Conservation (phyloP, 2,888 invertebrate genomes). For the Drosophila lutescens region DNA sequence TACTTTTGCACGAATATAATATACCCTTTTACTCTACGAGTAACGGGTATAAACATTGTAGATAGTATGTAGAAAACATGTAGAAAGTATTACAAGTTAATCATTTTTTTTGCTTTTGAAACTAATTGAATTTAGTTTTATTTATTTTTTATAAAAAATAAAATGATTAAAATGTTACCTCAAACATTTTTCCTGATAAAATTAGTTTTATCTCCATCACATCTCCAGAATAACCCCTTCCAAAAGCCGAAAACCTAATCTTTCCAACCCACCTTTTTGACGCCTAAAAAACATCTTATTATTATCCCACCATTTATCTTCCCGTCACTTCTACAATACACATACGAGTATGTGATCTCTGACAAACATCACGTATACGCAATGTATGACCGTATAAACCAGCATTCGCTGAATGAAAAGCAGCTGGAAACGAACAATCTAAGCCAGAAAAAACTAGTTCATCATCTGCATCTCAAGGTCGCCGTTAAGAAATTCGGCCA, state of each 20-base stretch:
- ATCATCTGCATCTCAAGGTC: constrained; percentile 38
- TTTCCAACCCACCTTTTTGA: neutral
- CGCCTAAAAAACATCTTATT: neutral
- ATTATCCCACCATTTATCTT: constrained; percentile 27
- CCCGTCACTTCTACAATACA: neutral
- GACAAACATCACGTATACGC: constrained; percentile 36
- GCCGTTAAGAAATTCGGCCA: constrained; percentile 23
- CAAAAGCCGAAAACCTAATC: neutral
- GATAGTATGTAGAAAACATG: too few relatives aligned
- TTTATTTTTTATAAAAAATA: too few relatives aligned
- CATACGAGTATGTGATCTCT: neutral
- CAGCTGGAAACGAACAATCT: constrained; percentile 18
- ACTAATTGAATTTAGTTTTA: too few relatives aligned
- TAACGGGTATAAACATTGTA: too few relatives aligned
- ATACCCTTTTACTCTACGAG: too few relatives aligned
- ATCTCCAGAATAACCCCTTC: neutral
- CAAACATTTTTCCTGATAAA: too few relatives aligned
- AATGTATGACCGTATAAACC: constrained; percentile 11
- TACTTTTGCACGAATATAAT: too few relatives aligned
- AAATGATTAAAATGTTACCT: too few relatives aligned
- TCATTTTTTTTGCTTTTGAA: too few relatives aligned
- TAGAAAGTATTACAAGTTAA: neutral
- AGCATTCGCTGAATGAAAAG: constrained; percentile 25
- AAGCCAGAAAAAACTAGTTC: constrained; percentile 34
- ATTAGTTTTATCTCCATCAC: neutral